phyloP scores from a whole-genome alignment of 2,888 invertebrate genomes.

The Tenodera sinensis region DNA sequence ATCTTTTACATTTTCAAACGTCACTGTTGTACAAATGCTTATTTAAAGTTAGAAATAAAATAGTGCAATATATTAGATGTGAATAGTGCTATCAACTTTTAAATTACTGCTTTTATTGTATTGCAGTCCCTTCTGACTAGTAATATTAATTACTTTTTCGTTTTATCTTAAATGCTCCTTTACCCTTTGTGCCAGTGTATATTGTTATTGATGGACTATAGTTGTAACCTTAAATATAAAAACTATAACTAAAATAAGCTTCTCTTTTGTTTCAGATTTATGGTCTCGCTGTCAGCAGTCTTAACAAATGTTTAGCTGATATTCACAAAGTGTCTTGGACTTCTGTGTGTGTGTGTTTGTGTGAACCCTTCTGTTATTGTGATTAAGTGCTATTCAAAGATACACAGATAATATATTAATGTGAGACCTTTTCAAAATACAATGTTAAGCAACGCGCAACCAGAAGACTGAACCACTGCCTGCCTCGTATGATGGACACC shows the following conservation, averaged over 20 bases:
- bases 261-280: background rate
- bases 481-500: conserved; percentile 25
- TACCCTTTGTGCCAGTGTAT: too few relatives aligned
- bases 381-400: background rate
- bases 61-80: too few relatives aligned
- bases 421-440: background rate
- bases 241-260: background rate
- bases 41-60: too few relatives aligned
- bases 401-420: background rate
- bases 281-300: background rate
- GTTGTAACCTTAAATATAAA: background rate
- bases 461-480: conserved; percentile 23
- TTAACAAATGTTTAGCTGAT: background rate
- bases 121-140: too few relatives aligned
- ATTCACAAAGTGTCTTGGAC: background rate
- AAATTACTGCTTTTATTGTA: too few relatives aligned
- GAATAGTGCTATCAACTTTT: too few relatives aligned
- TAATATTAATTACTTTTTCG: too few relatives aligned
- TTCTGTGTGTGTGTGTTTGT: background rate
- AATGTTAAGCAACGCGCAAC: background rate
- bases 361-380: background rate
- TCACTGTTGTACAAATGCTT: too few relatives aligned
- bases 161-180: too few relatives aligned
- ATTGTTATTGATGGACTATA: too few relatives aligned
- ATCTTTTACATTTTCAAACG: too few relatives aligned